phyloP scores from a whole-genome alignment of 2,888 invertebrate genomes.

The Diabrotica balteata region DNA sequence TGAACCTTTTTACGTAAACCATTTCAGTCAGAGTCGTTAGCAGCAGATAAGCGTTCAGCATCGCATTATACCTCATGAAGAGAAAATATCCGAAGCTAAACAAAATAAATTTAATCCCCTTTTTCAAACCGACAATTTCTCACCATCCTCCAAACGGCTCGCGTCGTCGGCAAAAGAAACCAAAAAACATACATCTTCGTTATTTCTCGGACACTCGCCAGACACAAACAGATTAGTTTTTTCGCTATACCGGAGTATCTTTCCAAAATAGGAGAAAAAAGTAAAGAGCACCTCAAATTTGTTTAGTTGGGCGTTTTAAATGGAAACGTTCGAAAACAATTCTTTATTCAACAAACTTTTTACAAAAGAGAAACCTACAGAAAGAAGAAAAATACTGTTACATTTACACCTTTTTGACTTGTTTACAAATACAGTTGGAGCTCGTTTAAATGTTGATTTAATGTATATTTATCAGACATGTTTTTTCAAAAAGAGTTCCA shows the following conservation, averaged over 20 bases:
- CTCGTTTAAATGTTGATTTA: too few species aligned
- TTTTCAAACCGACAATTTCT: constrained; percentile 16
- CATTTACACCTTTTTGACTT: too few species aligned
- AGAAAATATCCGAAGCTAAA: constrained; percentile 6
- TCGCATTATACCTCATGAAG: neutral
- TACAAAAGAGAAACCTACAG: too few species aligned
- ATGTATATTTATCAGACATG: too few species aligned
- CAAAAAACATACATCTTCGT: constrained; percentile 25
- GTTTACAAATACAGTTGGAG: too few species aligned
- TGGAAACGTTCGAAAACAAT: too few species aligned
- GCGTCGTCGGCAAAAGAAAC: constrained; percentile 14
- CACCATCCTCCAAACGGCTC: constrained; percentile 4
- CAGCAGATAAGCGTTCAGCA: neutral
- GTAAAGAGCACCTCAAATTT: neutral
- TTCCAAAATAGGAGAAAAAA: neutral
- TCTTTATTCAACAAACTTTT: too few species aligned
- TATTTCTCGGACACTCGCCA: constrained; percentile 22
- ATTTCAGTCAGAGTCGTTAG: neutral
- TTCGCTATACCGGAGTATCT: constrained; percentile 8
- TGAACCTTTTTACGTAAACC: neutral
- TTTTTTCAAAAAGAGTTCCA: too few species aligned
- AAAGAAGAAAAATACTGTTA: too few species aligned
- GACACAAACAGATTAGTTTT: constrained; percentile 23
- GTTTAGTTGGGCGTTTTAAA: too few species aligned
- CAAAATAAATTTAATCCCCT: constrained; percentile 19